These are phyloP conservation scores for Psilanteris sp. DNA, from an alignment of 1,140 invertebrate species.

Conservation along the genomic window DNA sequence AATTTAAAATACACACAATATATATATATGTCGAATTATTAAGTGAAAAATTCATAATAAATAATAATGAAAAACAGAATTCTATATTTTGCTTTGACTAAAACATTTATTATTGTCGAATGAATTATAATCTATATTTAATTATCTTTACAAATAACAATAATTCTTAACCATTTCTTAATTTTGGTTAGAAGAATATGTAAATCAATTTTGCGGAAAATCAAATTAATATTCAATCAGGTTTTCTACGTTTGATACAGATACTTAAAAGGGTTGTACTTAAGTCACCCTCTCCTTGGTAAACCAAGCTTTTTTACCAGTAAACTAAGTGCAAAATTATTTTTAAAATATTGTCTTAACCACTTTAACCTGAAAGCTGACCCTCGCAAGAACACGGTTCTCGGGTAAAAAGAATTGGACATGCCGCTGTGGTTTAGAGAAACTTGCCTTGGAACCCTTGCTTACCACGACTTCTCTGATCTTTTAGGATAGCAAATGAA, in stretches of 20 bases:
- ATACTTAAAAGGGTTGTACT: conserved; percentile 65
- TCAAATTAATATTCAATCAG: conserved; percentile 29
- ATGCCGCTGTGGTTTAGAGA: conserved; percentile 73
- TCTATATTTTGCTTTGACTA: no score
- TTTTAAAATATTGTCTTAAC: conserved; percentile 80
- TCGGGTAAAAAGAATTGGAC: conserved; percentile 72
- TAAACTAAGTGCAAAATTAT: conserved; percentile 77
- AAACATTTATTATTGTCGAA: no score
- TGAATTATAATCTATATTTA: no score
- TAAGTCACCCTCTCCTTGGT: conserved; percentile 37
- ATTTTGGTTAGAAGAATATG: no score
- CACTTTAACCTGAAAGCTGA: conserved; percentile 76
- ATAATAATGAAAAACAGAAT: no score
- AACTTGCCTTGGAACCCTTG: conserved; percentile 66
- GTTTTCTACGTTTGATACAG: conserved; percentile 57
- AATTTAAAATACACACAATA: no score
- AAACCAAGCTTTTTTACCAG: conserved; percentile 55
- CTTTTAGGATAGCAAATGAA: no score
- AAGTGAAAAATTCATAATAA: no score
- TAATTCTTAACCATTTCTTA: no score
- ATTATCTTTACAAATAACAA: no score
- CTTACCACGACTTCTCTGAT: conserved; percentile 43
- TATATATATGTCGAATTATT: no score
- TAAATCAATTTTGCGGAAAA: no score
- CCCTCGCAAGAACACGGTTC: conserved; percentile 65